Conservation (phyloP, 1,140 invertebrate genomes). For the Phthorimaea operculella region DNA sequence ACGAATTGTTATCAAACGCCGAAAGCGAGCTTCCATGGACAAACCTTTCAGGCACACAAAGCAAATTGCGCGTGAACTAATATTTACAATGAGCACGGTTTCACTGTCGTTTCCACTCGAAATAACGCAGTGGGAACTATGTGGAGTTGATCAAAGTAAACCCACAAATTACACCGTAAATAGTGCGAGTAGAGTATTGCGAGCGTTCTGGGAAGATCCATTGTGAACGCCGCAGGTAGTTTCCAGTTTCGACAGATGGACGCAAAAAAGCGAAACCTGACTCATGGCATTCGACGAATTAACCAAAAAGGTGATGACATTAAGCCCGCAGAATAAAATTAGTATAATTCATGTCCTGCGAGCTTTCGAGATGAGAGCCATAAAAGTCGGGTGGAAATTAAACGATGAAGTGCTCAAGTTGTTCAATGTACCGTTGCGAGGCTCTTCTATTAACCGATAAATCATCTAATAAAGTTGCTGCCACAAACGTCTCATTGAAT, state of each 20-base stretch:
- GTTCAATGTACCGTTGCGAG: background rate
- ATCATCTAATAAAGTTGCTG: conserved; percentile 42
- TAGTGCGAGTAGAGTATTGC: conserved; percentile 9
- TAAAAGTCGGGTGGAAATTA: background rate
- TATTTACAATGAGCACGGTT: conserved; percentile 15
- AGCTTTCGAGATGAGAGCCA: too few relatives aligned
- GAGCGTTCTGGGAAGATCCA: conserved; percentile 21
- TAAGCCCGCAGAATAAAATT: background rate
- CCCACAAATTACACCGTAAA: conserved; percentile 13
- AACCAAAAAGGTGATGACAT: conserved; percentile 5
- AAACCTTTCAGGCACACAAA: conserved; percentile 18
- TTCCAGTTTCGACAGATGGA: conserved; percentile 5
- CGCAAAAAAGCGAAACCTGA: background rate
- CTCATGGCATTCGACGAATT: conserved; percentile 3
- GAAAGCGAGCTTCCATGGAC: conserved; percentile 14
- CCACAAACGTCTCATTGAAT: conserved; percentile 53
- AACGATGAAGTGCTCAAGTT: background rate
- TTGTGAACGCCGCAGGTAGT: conserved; percentile 19
- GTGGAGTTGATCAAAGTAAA: conserved; percentile 1
- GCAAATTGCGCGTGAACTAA: conserved; percentile 15
- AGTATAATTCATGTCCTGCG: too few relatives aligned
- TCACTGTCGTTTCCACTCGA: conserved; percentile 5
- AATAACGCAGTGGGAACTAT: conserved; percentile 5
- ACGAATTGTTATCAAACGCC: conserved; percentile 15
- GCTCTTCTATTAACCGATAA: conserved; percentile 7